Evolutionary conservation across 2,797 vertebrate species (phyloP).

Genomic region (Alectoris magna): DNA sequence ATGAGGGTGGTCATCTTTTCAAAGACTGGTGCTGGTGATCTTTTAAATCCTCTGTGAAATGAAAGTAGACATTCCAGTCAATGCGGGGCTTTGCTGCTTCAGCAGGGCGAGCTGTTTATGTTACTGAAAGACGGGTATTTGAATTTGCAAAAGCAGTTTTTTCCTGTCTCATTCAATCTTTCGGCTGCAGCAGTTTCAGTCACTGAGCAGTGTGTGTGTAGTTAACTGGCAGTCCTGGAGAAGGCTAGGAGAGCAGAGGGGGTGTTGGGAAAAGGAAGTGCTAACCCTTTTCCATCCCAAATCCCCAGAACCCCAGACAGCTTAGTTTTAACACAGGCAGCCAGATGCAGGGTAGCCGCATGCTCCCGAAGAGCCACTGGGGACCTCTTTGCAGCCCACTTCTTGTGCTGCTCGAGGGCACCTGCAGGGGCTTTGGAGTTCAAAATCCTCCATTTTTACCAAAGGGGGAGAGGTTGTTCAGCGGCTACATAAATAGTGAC

Average conservation of each 20-base stretch:
- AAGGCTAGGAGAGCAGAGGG: background rate
- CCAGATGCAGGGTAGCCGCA: background rate
- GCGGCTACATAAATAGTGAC: background rate
- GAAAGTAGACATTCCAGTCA: conserved; percentile 23
- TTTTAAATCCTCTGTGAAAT: conserved; percentile 55
- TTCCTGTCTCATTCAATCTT: background rate
- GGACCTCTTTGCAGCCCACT: background rate
- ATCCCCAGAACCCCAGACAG: background rate
- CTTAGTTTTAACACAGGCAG: background rate
- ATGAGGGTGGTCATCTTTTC: background rate
- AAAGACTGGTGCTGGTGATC: conserved; percentile 4
- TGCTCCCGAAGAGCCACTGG: background rate
- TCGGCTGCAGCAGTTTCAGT: background rate
- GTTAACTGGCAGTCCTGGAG: background rate
- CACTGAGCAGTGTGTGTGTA: background rate
- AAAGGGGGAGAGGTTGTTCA: background rate
- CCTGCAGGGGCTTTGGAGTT: background rate
- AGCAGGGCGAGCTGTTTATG: conserved; percentile 40
- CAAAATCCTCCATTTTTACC: background rate
- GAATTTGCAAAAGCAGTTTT: conserved; percentile 39
- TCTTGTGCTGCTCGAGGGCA: fast-evolving
- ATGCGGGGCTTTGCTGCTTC: conserved; percentile 23
- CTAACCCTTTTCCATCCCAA: background rate
- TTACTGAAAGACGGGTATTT: conserved; percentile 26
- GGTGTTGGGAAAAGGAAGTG: background rate